These are phyloP conservation scores for Amblyopsis hoosieri DNA, from an alignment of 2,797 vertebrate species.

Conservation along the genomic window DNA sequence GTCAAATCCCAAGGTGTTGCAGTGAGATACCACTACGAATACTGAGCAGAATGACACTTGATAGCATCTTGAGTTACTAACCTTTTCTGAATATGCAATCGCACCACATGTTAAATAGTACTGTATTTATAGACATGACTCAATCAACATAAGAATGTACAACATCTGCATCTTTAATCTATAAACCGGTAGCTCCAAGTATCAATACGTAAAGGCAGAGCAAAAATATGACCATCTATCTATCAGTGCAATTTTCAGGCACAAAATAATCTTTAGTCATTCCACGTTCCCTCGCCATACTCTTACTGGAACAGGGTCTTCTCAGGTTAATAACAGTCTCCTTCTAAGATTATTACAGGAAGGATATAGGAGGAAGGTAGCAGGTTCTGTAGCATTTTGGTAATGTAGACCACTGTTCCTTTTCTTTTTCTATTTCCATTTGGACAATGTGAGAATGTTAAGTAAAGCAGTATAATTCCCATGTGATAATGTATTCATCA, in stretches of 20 bases:
- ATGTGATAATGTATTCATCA: too few species aligned
- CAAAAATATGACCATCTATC: constrained; percentile 52
- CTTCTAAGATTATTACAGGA: constrained; percentile 53
- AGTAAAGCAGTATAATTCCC: constrained; percentile 31
- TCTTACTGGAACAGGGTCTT: constrained; percentile 58
- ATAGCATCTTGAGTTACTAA: neutral
- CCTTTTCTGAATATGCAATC: constrained; percentile 14
- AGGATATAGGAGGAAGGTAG: constrained; percentile 50
- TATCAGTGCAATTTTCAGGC: constrained; percentile 33
- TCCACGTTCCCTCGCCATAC: constrained; percentile 45
- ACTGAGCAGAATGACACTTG: constrained; percentile 5
- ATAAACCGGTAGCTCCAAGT: constrained; percentile 27
- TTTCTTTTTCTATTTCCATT: constrained; percentile 43
- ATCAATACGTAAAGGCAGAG: constrained; percentile 20
- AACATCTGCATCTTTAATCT: constrained; percentile 29
- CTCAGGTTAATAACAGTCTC: constrained; percentile 57
- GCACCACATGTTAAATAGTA: constrained; percentile 8
- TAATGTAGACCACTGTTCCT: constrained; percentile 35
- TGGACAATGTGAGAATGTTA: constrained; percentile 10
- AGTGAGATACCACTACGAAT: constrained; percentile 24
- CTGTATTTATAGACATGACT: constrained; percentile 14
- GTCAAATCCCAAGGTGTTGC: constrained; percentile 51
- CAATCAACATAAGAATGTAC: constrained; percentile 27
- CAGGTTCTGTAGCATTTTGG: constrained; percentile 47
- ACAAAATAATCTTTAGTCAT: constrained; percentile 54